A percentile compares a stretch with the other conserved stretches of the same genome.
Evolutionary conservation across 2,888 invertebrate genomes (phyloP).

Genomic region (Campopleginae sp.): DNA sequence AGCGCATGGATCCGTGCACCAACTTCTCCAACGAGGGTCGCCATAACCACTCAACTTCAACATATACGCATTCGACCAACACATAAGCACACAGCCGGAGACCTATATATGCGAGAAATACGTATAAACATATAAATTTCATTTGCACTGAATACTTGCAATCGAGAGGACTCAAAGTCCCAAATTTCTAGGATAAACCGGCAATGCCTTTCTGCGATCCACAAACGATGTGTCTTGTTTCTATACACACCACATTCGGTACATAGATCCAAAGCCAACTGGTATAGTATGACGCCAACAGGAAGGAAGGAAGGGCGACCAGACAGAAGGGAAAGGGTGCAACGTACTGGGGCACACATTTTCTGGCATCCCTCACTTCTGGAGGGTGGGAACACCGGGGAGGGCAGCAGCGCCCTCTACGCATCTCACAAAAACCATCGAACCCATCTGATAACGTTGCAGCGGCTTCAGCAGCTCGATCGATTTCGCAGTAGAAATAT

Average conservation of each 20-base stretch:
- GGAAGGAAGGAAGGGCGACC: slow-evolving; percentile 65
- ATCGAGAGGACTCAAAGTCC: neutral
- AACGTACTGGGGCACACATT: slow-evolving; percentile 81
- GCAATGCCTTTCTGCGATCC: neutral
- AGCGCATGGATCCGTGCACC: slow-evolving; percentile 74
- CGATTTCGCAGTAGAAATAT: slow-evolving; percentile 11
- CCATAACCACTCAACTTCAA: slow-evolving; percentile 77
- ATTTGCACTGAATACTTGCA: neutral
- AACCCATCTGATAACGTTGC: slow-evolving; percentile 3
- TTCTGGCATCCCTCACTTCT: slow-evolving; percentile 38
- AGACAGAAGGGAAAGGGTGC: slow-evolving; percentile 81
- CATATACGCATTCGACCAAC: neutral
- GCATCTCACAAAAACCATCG: slow-evolving; percentile 21
- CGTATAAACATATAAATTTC: neutral
- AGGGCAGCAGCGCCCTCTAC: slow-evolving; percentile 30
- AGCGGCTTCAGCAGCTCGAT: neutral
- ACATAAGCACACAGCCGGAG: neutral
- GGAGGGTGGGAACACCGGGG: slow-evolving; percentile 21
- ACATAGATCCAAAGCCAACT: neutral
- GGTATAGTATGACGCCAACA: slow-evolving; percentile 29
- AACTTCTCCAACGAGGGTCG: slow-evolving; percentile 83
- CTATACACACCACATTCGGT: no score
- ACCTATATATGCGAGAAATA: neutral
- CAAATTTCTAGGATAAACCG: neutral
- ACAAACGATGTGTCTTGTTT: neutral